Evolutionary conservation across 2,113 vertebrate genomes (phyloP).

Genomic region (Aphyosemion australe): DNA sequence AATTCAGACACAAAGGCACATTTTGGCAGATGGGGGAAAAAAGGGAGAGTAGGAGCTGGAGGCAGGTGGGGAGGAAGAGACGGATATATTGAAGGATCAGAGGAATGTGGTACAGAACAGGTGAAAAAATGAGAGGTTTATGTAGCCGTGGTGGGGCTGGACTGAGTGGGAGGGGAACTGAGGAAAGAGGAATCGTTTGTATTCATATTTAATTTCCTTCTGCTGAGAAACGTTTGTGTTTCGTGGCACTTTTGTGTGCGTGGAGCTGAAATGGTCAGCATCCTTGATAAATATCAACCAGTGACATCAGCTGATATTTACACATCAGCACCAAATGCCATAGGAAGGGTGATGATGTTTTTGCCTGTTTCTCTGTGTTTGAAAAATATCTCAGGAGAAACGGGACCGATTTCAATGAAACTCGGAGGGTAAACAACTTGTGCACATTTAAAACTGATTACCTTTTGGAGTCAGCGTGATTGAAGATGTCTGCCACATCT

Average conservation of each 20-base stretch:
- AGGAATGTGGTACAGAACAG: slow-evolving; percentile 27
- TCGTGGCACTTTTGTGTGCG: background rate
- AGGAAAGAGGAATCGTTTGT: slow-evolving; percentile 12
- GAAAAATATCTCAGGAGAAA: no score
- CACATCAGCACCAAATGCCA: no score
- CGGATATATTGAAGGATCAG: slow-evolving; percentile 18
- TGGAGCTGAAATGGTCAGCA: background rate
- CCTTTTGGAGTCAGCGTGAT: no score
- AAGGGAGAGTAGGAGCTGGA: slow-evolving; percentile 5
- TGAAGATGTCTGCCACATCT: no score
- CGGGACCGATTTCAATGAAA: no score
- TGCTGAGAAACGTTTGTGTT: slow-evolving; percentile 9
- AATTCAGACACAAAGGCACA: slow-evolving; percentile 32
- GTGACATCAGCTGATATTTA: no score
- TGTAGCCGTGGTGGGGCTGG: slow-evolving; percentile 32
- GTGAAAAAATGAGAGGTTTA: slow-evolving; percentile 45
- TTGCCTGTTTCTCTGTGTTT: no score
- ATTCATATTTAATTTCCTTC: slow-evolving; percentile 51
- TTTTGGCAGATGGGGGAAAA: slow-evolving; percentile 1
- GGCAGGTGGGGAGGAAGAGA: slow-evolving; percentile 3
- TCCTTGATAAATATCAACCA: background rate
- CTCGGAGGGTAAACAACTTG: no score
- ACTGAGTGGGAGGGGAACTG: slow-evolving; percentile 1
- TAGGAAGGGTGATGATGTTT: no score
- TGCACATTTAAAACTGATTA: no score